Evolutionary conservation across 1,140 invertebrate species (phyloP), one percentile per base, ranked within the genome.

Genomic region (Papilio glaucus): DNA sequence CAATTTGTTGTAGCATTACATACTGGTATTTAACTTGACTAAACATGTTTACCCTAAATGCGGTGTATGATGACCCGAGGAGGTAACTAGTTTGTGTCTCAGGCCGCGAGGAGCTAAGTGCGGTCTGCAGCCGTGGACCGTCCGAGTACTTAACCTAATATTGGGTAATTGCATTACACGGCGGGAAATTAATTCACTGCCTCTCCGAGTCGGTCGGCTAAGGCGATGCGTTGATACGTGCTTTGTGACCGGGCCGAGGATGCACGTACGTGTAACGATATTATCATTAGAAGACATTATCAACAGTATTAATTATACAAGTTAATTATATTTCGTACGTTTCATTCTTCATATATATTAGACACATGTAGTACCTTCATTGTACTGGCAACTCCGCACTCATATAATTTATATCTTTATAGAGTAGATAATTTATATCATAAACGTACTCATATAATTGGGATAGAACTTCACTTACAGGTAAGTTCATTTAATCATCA

Each of bases 141-240:
- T 71, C 80, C 75, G 81, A 90, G 87, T 90, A 90, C 88, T 91
- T 92, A 92, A 92, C 90, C 89, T 90, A 91, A 92, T 92, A 90
- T 91, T 89, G 80, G 76, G 82, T 89, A 86, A 91, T 91, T 88
- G 87, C 80, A 80, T 92, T 87, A 88, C 65, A 77, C 74, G 76
- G 83, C 77, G 81, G 78, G 81, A 85, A 85, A 85, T 85, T 90
- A 90, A 89, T 89, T 90, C 90, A 82, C 83, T 73, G 76, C 76
- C 84, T 85, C 85, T 83, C 78, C 68, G 80, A 82, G 78, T 85
- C 80, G 80, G 83, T 83, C 81, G 77, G 77, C 80, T 83, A 86
- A 88, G 85, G 84, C 82, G 78, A 62, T 71, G 73, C 82, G 81
- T 82, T 80, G 84, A 84, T 86, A 86, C 79, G 83, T 84, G 85